Evolutionary conservation across 2,797 vertebrate genomes (phyloP).

Genomic region (Anguilla anguilla): DNA sequence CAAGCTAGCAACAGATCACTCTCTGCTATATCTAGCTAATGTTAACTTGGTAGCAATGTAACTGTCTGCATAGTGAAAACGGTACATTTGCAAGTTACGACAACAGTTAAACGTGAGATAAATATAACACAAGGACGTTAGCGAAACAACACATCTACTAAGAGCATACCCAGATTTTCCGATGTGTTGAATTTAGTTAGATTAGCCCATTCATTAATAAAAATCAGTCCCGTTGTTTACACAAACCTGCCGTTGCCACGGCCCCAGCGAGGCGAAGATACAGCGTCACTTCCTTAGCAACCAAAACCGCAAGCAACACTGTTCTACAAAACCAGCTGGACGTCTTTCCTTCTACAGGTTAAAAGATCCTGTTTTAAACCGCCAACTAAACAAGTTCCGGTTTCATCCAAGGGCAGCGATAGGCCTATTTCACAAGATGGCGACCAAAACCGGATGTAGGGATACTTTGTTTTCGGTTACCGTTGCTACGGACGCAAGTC

Average conservation of each 20-base stretch:
- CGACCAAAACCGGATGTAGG: too few species aligned
- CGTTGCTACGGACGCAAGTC: too few species aligned
- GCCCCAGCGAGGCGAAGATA: not conserved
- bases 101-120: not conserved
- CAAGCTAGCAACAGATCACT: not conserved
- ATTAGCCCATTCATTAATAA: not conserved
- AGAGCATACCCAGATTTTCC: not conserved
- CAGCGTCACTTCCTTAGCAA: slow-evolving; percentile 37
- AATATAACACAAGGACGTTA: not conserved
- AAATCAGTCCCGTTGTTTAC: slow-evolving; percentile 20
- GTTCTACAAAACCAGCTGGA: not conserved
- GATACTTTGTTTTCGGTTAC: too few species aligned
- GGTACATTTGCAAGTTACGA: not conserved
- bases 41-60: not conserved
- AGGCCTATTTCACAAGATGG: too few species aligned
- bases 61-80: not conserved
- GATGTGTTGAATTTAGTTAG: not conserved
- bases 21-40: not conserved
- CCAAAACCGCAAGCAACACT: not conserved
- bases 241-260: not conserved
- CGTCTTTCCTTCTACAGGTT: not conserved
- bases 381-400: not conserved
- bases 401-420: not conserved
- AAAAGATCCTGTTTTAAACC: not conserved
- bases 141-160: not conserved